phyloP scores from a whole-genome alignment of 2,888 invertebrate species.

The Tipula confusa region DNA sequence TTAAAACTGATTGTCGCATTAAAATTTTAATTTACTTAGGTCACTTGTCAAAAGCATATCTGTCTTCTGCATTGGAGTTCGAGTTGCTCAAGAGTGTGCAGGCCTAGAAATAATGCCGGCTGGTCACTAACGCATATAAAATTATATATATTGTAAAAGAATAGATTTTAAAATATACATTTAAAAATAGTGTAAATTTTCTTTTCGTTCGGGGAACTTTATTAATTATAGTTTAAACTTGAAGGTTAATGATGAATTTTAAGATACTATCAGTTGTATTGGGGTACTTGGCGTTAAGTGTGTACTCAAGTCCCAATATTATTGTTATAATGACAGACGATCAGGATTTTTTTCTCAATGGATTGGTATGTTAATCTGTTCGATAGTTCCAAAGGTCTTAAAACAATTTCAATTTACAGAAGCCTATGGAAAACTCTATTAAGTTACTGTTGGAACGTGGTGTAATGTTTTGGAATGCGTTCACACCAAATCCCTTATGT shows the following conservation, averaged over 20 bases:
- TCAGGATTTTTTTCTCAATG: conserved; percentile 73
- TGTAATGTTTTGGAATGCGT: conserved; percentile 71
- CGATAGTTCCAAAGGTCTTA: conserved; percentile 48
- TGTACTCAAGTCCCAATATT: conserved; percentile 59
- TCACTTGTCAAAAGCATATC: conserved; percentile 74
- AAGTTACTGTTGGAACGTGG: conserved; percentile 61
- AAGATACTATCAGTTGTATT: background rate
- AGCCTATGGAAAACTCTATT: conserved; percentile 61
- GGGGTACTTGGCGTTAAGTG: background rate
- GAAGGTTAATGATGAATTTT: background rate
- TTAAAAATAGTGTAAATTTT: background rate
- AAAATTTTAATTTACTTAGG: conserved; percentile 52
- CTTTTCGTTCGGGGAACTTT: background rate
- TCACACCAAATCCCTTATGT: conserved; percentile 78
- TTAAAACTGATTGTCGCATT: conserved; percentile 31
- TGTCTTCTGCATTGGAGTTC: conserved; percentile 71
- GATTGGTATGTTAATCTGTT: conserved; percentile 59
- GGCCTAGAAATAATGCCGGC: conserved; percentile 68
- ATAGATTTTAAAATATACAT: background rate
- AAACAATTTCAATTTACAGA: conserved; percentile 52
- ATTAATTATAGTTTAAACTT: background rate
- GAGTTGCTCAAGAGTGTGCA: conserved; percentile 71
- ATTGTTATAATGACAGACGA: conserved; percentile 79
- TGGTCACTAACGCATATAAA: background rate
- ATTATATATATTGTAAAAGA: background rate